These are phyloP conservation scores for Danionella cerebrum DNA, from an alignment of 2,113 vertebrate genomes.

Conservation along the genomic window DNA sequence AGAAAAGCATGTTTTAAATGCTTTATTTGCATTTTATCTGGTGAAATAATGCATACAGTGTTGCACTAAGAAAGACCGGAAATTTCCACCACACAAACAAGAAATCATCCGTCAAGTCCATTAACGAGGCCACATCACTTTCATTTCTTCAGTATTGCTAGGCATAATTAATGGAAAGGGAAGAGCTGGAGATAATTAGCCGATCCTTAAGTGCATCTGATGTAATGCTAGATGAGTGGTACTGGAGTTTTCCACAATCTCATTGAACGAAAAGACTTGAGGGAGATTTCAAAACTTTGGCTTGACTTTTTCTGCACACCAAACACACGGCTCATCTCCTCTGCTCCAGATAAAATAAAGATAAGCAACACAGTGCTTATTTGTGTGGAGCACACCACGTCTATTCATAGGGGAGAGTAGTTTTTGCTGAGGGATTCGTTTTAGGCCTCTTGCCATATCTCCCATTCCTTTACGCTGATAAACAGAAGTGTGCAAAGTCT, in stretches of 20 bases:
- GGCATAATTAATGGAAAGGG: constrained; percentile 12
- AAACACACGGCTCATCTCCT: neutral
- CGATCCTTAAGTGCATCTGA: constrained; percentile 7
- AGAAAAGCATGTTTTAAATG: too few relatives aligned
- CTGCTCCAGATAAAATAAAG: constrained; percentile 7
- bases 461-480: neutral
- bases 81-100: neutral
- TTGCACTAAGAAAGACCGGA: neutral
- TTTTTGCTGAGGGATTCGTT: constrained; percentile 7
- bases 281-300: neutral
- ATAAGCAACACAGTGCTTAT: neutral
- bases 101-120: neutral
- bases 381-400: constrained; percentile 4
- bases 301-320: neutral
- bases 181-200: constrained; percentile 10
- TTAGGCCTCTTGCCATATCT: neutral
- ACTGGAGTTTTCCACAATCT: neutral
- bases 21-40: neutral
- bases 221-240: neutral
- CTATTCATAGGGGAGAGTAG: neutral
- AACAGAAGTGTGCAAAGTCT: neutral
- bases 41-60: neutral
- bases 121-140: neutral
- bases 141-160: neutral
- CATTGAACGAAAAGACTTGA: neutral